These are phyloP conservation scores for Danionella dracula DNA, from an alignment of 2,797 vertebrate genomes.

Conservation along the genomic window DNA sequence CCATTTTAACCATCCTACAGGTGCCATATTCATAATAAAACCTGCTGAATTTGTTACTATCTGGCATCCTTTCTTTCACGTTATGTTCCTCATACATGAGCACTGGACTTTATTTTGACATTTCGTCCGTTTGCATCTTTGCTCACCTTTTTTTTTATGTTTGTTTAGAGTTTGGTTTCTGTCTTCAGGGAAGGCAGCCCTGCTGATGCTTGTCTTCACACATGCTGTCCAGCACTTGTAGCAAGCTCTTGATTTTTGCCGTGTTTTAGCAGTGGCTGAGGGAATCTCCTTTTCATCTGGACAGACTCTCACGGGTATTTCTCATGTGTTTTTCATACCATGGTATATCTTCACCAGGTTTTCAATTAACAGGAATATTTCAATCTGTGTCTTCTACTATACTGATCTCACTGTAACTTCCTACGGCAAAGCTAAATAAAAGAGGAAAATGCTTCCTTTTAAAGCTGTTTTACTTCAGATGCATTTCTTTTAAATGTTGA, in stretches of 20 bases:
- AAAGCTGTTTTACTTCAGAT: slow-evolving; percentile 41
- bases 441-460: slow-evolving; percentile 29
- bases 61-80: slow-evolving; percentile 95
- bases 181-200: slow-evolving; percentile 24
- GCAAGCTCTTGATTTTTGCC: slow-evolving; percentile 7
- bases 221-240: slow-evolving; percentile 26
- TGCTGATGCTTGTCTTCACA: slow-evolving; percentile 22
- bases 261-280: slow-evolving; percentile 13
- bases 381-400: slow-evolving; percentile 38
- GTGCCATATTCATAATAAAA: slow-evolving; percentile 99
- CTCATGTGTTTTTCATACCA: slow-evolving; percentile 32
- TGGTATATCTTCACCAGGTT: slow-evolving; percentile 37
- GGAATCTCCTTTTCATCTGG: slow-evolving; percentile 27
- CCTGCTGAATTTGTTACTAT: slow-evolving; percentile 96
- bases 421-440: slow-evolving; percentile 45
- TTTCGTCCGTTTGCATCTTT: slow-evolving; percentile 18
- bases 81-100: slow-evolving; percentile 76
- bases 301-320: slow-evolving; percentile 38
- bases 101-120: slow-evolving; percentile 42
- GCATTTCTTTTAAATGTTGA: background rate
- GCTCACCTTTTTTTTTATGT: background rate
- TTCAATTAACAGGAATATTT: slow-evolving; percentile 40
- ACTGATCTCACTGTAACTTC: slow-evolving; percentile 46
- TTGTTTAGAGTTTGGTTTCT: background rate
- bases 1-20: slow-evolving; percentile 91